These are phyloP conservation scores for Orchestia grillus DNA, from an alignment of 1,140 invertebrate genomes.

Conservation along the genomic window DNA sequence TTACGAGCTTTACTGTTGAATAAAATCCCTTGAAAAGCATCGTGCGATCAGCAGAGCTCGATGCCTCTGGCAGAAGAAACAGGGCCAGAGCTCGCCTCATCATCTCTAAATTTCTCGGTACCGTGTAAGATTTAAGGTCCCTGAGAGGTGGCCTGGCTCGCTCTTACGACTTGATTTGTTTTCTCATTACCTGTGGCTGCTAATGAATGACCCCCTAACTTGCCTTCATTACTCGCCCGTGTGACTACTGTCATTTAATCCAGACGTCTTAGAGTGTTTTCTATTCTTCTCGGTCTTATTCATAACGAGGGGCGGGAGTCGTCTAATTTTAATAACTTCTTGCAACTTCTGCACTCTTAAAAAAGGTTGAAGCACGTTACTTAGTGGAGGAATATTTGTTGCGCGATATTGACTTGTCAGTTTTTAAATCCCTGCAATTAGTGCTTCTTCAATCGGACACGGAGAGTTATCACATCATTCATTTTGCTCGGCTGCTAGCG, in stretches of 20 bases:
- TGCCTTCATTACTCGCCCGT: not conserved
- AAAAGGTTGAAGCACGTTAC: too few species aligned
- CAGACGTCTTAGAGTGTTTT: not conserved
- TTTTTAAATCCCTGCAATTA: too few species aligned
- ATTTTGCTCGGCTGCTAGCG: too few species aligned
- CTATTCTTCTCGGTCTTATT: not conserved
- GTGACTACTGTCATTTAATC: conserved; percentile 12
- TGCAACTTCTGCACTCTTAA: too few species aligned
- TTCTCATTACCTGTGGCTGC: conserved; percentile 29
- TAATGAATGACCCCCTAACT: conserved; percentile 46
- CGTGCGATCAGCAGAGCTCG: not conserved
- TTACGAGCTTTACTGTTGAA: not conserved
- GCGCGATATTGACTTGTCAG: too few species aligned
- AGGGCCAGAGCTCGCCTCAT: not conserved
- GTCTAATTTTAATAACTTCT: too few species aligned
- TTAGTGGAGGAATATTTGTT: too few species aligned
- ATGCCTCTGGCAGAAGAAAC: not conserved
- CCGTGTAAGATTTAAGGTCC: not conserved
- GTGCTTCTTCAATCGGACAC: too few species aligned
- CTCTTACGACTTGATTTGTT: conserved; percentile 48
- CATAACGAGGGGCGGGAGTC: not conserved
- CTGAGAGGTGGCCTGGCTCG: not conserved
- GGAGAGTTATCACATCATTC: too few species aligned
- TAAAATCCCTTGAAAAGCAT: not conserved
- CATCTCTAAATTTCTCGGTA: not conserved